phyloP scores from a whole-genome alignment of 2,797 vertebrate species.

The Ctenosaura bakeri region DNA sequence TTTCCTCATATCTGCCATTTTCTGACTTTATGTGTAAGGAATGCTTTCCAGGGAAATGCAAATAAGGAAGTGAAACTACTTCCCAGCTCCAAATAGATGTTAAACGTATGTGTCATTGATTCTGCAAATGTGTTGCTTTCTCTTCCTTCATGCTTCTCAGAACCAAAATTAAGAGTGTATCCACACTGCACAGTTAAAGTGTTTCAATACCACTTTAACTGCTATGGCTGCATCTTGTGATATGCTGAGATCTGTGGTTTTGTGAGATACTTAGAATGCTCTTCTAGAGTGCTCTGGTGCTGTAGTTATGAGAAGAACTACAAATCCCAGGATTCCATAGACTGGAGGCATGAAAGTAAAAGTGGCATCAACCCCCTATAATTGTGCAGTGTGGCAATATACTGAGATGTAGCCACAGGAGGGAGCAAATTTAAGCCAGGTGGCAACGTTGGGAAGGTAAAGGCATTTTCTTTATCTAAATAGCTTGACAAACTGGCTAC shows the following conservation, averaged over 20 bases:
- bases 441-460: neutral
- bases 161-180: neutral
- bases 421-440: neutral
- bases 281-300: no score
- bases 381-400: no score
- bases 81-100: neutral
- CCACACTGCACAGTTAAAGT: neutral
- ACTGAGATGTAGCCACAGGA: neutral
- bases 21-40: neutral
- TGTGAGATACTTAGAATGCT: no score
- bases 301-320: no score
- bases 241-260: no score
- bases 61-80: constrained; percentile 44
- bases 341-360: no score
- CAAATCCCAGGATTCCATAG: no score
- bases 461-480: neutral
- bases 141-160: neutral
- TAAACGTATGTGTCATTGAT: neutral
- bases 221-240: no score
- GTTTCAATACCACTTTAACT: no score
- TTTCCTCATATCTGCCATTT: neutral
- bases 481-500: neutral
- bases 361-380: no score
- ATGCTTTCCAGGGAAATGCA: neutral
- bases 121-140: constrained; percentile 45